Evolutionary conservation across 2,797 vertebrate species (phyloP).

Genomic region (Alca torda): DNA sequence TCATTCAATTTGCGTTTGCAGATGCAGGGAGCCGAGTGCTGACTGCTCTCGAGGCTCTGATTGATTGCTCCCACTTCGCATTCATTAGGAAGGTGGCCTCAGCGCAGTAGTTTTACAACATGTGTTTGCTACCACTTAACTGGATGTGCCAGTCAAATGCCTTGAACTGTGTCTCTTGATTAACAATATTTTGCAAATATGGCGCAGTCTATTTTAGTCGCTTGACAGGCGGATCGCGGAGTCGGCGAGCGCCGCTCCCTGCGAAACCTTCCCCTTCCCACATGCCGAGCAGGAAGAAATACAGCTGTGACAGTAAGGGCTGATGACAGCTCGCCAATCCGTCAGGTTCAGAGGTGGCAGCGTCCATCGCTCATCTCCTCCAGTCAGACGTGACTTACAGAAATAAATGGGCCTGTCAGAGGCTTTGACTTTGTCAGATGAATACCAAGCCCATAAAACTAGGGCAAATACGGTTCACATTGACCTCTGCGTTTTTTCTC

Average conservation of each 20-base stretch:
- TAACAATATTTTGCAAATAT: not conserved
- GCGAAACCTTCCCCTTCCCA: not conserved
- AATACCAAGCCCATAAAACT: not conserved
- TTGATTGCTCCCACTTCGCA: constrained; percentile 6
- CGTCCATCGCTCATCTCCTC: not conserved
- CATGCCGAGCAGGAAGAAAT: rapidly evolving
- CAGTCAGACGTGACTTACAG: not conserved
- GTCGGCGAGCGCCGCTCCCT: rapidly evolving
- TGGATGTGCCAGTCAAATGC: not conserved
- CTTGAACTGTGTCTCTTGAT: constrained; percentile 6
- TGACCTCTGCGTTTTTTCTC: rapidly evolving
- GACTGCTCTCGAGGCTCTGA: not conserved
- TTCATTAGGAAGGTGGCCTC: constrained; percentile 26
- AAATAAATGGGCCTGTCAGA: not conserved
- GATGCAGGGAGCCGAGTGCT: constrained; percentile 2
- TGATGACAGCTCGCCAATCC: not conserved
- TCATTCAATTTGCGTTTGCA: constrained; percentile 34
- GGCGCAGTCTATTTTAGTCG: not conserved
- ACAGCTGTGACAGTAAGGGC: not conserved
- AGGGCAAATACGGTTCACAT: rapidly evolving
- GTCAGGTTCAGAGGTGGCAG: not conserved
- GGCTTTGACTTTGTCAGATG: not conserved
- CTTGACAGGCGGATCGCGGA: not conserved
- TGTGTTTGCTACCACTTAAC: not conserved
- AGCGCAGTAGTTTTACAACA: constrained; percentile 6